These are phyloP conservation scores for Diadophis punctatus DNA, from an alignment of 2,113 vertebrate genomes.

Conservation along the genomic window DNA sequence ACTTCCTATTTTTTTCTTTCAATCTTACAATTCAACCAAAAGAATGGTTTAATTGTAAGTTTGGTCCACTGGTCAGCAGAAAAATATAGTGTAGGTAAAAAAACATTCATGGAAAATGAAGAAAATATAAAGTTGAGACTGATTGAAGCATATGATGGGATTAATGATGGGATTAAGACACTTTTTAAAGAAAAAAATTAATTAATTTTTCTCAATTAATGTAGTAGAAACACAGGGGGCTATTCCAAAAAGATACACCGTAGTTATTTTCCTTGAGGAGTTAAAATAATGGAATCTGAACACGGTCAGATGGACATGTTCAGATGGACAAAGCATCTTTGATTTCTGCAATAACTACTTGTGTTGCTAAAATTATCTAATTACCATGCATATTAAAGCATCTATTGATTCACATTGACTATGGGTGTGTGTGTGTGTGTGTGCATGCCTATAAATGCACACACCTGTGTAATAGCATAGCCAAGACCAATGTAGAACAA, in stretches of 20 bases:
- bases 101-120: constrained; percentile 61
- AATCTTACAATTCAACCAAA: not conserved
- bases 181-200: constrained; percentile 27
- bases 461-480: constrained; percentile 25
- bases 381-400: constrained; percentile 24
- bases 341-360: constrained; percentile 12
- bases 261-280: not conserved
- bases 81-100: constrained; percentile 52
- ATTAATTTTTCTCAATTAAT: constrained; percentile 37
- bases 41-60: not conserved
- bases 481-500: not conserved
- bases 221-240: constrained; percentile 28
- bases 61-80: constrained; percentile 47
- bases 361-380: constrained; percentile 33
- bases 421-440: not conserved
- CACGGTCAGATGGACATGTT: not conserved
- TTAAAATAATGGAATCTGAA: constrained; percentile 11
- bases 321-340: constrained; percentile 16
- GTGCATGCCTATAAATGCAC: not conserved
- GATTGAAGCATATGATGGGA: constrained; percentile 41
- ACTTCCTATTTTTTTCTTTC: not conserved
- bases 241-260: constrained; percentile 26
- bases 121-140: constrained; percentile 63
- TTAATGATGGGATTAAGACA: constrained; percentile 59
- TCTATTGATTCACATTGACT: constrained; percentile 10